phyloP scores from a whole-genome alignment of 2,888 invertebrate species.

The Sinopyrophorus schimmeli region DNA sequence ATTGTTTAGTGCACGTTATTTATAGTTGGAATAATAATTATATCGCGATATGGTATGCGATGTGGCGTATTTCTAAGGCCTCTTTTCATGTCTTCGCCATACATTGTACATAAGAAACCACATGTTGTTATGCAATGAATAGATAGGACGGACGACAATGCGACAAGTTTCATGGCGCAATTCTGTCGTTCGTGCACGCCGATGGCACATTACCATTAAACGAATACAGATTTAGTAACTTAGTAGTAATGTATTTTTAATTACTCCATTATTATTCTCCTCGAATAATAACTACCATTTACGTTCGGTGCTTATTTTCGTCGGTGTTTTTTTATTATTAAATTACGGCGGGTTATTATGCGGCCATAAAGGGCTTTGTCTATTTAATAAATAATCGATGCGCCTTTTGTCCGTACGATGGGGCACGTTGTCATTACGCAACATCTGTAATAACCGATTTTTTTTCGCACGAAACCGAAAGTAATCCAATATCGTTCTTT shows the following conservation, averaged over 20 bases:
- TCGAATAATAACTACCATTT: background rate
- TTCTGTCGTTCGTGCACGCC: constrained; percentile 1
- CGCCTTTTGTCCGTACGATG: too few species aligned
- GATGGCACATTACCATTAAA: constrained; percentile 6
- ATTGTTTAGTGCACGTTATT: constrained; percentile 15
- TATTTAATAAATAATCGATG: too few species aligned
- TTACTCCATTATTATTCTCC: background rate
- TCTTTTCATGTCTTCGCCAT: constrained; percentile 4
- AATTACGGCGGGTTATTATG: too few species aligned
- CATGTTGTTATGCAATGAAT: constrained; percentile 14
- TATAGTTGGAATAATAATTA: constrained; percentile 17
- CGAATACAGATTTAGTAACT: background rate
- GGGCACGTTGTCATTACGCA: too few species aligned
- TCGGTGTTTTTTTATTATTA: too few species aligned
- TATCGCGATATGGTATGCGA: constrained; percentile 14
- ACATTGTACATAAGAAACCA: constrained; percentile 10
- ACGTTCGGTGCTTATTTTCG: too few species aligned
- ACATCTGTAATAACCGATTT: too few species aligned
- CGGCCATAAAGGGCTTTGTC: too few species aligned
- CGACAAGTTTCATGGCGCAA: constrained; percentile 4
- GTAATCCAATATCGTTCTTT: too few species aligned
- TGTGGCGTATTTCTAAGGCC: constrained; percentile 12
- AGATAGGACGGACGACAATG: constrained; percentile 2
- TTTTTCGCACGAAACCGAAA: too few species aligned
- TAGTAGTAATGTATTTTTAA: constrained; percentile 6